These are phyloP conservation scores for Silurus glanis DNA, from an alignment of 2,113 vertebrate species.

Conservation along the genomic window DNA sequence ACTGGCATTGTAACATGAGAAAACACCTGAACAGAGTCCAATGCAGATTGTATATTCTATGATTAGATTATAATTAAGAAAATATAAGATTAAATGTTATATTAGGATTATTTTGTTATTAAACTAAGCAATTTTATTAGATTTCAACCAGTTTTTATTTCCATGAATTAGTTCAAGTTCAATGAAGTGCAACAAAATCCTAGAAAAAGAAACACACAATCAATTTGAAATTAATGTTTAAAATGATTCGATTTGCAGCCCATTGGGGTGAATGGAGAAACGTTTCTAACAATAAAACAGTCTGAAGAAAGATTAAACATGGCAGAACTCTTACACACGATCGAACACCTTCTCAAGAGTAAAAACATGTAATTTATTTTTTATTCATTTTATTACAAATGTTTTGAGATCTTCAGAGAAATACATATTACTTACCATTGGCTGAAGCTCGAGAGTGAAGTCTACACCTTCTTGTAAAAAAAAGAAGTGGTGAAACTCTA, in stretches of 20 bases:
- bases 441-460: background rate
- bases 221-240: background rate
- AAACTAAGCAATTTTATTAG: background rate
- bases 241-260: background rate
- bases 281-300: background rate
- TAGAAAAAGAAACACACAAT: background rate
- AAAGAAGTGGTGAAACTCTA: background rate
- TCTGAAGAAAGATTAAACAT: background rate
- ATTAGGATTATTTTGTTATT: background rate
- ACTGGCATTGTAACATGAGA: background rate
- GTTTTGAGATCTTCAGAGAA: background rate
- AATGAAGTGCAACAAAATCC: too few species aligned
- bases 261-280: background rate
- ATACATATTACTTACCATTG: conserved; percentile 8
- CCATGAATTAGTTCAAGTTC: background rate
- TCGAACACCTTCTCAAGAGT: background rate
- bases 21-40: background rate
- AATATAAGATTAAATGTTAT: background rate
- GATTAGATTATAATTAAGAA: background rate
- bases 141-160: background rate
- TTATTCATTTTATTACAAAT: too few species aligned
- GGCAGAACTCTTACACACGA: background rate
- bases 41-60: background rate
- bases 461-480: background rate
- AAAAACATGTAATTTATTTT: background rate